These are phyloP conservation scores for Eriosoma lanigerum DNA, from an alignment of 1,140 invertebrate species.

Conservation along the genomic window DNA sequence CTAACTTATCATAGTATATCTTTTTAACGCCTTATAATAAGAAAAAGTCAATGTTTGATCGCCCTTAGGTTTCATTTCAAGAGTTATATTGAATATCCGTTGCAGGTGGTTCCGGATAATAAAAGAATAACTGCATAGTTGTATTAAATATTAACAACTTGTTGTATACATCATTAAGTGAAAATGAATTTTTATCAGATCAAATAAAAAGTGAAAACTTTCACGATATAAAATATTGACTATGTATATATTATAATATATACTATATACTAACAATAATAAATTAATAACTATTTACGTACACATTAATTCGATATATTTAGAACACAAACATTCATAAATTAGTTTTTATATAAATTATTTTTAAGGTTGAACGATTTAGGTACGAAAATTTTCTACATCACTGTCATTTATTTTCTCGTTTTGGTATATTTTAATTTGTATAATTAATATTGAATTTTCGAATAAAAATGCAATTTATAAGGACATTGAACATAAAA, in stretches of 20 bases:
- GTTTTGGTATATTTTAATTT: no score
- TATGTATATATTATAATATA: no score
- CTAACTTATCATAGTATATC: no score
- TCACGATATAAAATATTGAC: not conserved
- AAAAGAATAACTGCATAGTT: not conserved
- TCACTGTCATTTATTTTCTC: no score
- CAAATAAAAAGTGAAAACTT: not conserved
- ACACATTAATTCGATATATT: not conserved
- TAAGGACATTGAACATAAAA: no score
- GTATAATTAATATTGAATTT: no score
- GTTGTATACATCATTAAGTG: not conserved
- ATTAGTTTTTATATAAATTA: no score
- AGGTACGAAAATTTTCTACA: no score
- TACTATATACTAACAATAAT: no score
- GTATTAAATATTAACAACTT: not conserved
- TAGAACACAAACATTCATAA: not conserved
- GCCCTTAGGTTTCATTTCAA: not conserved
- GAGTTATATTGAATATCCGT: not conserved
- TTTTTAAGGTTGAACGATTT: no score
- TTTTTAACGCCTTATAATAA: not conserved
- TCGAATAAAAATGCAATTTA: no score
- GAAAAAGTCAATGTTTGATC: not conserved
- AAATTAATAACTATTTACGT: not conserved
- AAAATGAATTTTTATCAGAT: slow-evolving; percentile 19
- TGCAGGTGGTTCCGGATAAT: not conserved